Evolutionary conservation across 2,888 invertebrate genomes (phyloP), one percentile per base, ranked within the genome.

Genomic region (Diabrotica balteata): DNA sequence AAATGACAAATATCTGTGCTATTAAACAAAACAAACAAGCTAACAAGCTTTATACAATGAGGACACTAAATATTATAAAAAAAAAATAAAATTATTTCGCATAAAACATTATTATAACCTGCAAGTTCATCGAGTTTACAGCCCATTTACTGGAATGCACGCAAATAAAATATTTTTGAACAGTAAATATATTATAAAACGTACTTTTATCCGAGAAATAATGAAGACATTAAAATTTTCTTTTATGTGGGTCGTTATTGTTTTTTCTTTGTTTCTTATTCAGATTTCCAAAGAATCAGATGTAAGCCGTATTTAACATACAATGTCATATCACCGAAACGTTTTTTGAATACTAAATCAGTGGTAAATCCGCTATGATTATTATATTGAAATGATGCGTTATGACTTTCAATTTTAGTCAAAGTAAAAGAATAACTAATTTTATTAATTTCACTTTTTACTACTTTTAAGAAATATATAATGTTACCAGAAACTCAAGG

Each of bases 301-400:
- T 55, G 55, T 71, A 63, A 68, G 64, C 64, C 68, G 42, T 42
- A 70, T 61, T 72, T 72, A 68, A 70, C 72, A 72, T 72, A 72
- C 72, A 72, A 72, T 72, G 66, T 71, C 62, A 63, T 54, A 70
- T 67, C 55, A 54, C 51, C n/a, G 45, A 52, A 57, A 62, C 57
- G 51, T 58, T 47, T 43, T 22, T 60, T 54, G 71, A 66, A 71
- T 71, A 71, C 54, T 71, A 71, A 71, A 59, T 42, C 22, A 51
- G 57, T 60, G 71, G 71, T 68, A 71, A 71, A 66, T 68, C 71
- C 71, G 66, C 65, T 59, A 64, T 66, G 46, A 71, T 67, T 68
- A 68, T 66, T 71, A 63, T 70, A 63, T 54, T 22, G 60, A 66
- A 61, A 61, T 61, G 60, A 71, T 71, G 71, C 59, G 71, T 71